Evolutionary conservation across 2,888 invertebrate genomes (phyloP), one percentile per base, ranked within the genome.

Genomic region (Agonopterix subpropinquella): DNA sequence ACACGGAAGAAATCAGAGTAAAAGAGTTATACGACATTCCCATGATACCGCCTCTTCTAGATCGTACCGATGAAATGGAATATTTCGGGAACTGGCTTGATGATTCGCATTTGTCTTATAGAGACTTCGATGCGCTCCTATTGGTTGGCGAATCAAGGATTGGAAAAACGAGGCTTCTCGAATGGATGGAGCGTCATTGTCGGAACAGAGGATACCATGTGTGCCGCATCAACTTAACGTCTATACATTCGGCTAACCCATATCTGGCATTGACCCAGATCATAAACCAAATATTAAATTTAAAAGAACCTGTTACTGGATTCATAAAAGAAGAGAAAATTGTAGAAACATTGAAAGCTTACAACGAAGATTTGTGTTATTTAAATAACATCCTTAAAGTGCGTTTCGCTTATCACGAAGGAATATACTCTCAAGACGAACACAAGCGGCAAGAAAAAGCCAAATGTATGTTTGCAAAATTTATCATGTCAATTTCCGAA

Each of bases 121-220:
- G 84, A 64, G 72, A 73, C 56, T 89, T 87, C 55, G 80, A 87
- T 60, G 92, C 91, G 3, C 68, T 92, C 28, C 71, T 91, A 49
- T 74, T 92, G 36, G 79, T 90, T 54, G 92, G 91, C 28, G 82
- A 87, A 50, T 71, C 80, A 9, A 83, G 91, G 18, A 79, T 90
- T 10, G 92, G 92, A 2, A 92, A 92, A 67, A 89, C 88, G 15
- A 80, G 90, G 54, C 60, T 92, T 43, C 64, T 92, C 50, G 87
- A 90, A 59, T 88, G 89, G 68, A 89, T 88, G 79, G 69, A 75
- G 1, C 73, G 81, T 44, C 43, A 69, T 48, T 73, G 80, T 2
- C 72, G 58, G 61, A 80, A 76, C 58, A 64, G 59, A 48, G 64
- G 62, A 4, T 59, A 65, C 49, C 64, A 60, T 57, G 63, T 78